Percentiles rank a stretch among this genome's conserved stretches.
phyloP scores from a whole-genome alignment of 1,140 invertebrate genomes.

The Lepidurus apus region DNA sequence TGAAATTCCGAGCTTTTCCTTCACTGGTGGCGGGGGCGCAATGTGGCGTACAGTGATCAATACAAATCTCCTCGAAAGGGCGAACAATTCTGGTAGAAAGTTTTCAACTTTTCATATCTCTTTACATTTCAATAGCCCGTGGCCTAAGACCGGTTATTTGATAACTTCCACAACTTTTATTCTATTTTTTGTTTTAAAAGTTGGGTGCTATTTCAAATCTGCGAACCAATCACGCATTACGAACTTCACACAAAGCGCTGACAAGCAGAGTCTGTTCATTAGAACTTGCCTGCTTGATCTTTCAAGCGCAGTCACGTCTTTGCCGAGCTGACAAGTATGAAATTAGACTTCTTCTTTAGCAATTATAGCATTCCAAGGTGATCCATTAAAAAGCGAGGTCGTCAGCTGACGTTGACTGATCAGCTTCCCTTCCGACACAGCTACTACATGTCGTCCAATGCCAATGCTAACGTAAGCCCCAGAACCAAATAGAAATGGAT shows the following conservation, averaged over 20 bases:
- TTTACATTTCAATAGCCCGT: neutral
- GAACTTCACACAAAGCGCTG: neutral
- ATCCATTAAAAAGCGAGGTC: neutral
- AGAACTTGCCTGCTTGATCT: constrained; percentile 8
- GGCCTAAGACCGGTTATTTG: neutral
- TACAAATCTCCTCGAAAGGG: neutral
- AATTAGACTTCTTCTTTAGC: neutral
- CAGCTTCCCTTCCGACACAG: neutral
- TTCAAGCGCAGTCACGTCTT: neutral
- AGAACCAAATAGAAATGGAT: neutral
- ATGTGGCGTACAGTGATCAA: constrained; percentile 14
- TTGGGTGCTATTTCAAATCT: neutral
- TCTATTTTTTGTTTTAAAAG: neutral
- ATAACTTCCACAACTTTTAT: neutral
- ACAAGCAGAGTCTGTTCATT: constrained; percentile 6
- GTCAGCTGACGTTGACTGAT: constrained; percentile 13
- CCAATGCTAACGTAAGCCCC: neutral
- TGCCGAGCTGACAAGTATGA: constrained; percentile 15
- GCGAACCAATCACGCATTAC: neutral
- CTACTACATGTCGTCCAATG: neutral
- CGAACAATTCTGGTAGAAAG: neutral
- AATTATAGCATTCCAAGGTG: neutral
- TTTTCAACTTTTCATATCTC: neutral
- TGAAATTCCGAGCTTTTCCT: neutral
- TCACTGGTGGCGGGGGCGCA: neutral